Base-by-base conservation (phyloP, 1,140 invertebrate species). In the Grapholita molesta region DNA sequence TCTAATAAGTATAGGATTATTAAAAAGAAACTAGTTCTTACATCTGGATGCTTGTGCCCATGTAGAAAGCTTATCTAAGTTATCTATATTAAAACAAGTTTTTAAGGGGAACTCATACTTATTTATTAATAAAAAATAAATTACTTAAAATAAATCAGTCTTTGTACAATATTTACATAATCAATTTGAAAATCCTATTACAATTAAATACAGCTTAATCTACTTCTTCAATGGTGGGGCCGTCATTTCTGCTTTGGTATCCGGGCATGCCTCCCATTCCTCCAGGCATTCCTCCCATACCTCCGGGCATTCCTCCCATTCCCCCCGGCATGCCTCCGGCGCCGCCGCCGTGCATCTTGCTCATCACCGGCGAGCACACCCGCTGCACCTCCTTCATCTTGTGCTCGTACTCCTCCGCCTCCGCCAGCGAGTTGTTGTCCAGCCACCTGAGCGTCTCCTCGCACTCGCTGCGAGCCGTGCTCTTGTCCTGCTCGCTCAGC, bases 331-430 rank as follows among this genome's bases (percentile, higher is more conserved):
- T 66, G 32, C 64, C 86, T 8, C 77, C 78, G 23, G 75, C 78
- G 33, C 83, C 90, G 61, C 89, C 92, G 73, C 93, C 93, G 75
- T 96, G 95, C 35, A 96, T 78, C 82, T 96, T 96, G 64, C 93
- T 93, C 94, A 96, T 96, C 61, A 96, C 93, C 0, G 95, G 95
- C 12, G 92, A 84, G 72, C 95, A 96, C 23, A 94, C 90, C 30
- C 90, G 90, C 78, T 96, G 95, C 24, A 96, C 76, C 61, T 96
- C 95, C 73, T 96, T 95, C 48, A 96, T 81, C 72, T 95, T 94
- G 76, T 96, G 93, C 66, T 96, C 96, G 77, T 94, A 96, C 78
- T 97, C 96, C 9, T 96, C 95, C 76, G 96, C 96, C 70, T 96
- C 95, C 0, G 96, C 96, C 32, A 95, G 78, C 9, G 94, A 86